These are phyloP conservation scores for Brevimyrus niger DNA, from an alignment of 2,113 vertebrate genomes.

Conservation along the genomic window DNA sequence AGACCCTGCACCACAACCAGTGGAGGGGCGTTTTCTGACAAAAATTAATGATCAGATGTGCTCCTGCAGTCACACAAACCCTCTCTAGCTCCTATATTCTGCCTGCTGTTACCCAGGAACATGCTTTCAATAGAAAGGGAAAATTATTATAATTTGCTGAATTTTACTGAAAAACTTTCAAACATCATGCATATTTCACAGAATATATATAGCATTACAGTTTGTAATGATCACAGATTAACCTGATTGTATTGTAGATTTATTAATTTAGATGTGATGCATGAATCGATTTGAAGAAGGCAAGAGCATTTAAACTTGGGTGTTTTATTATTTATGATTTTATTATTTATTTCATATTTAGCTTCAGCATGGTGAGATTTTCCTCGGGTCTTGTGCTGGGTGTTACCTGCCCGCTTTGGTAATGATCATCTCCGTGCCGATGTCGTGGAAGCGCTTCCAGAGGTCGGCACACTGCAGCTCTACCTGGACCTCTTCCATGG, in stretches of 20 bases:
- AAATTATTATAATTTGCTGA: neutral
- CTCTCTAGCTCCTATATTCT: neutral
- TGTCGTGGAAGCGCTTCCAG: constrained; percentile 70
- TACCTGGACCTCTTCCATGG: constrained; percentile 97
- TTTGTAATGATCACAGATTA: neutral
- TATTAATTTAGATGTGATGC: neutral
- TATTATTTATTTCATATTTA: neutral
- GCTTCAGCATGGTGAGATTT: neutral
- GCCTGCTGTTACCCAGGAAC: constrained; percentile 17
- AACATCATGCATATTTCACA: neutral
- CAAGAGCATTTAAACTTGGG: neutral
- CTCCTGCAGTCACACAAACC: neutral
- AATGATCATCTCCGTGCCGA: constrained; percentile 78
- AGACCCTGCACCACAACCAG: constrained; percentile 30
- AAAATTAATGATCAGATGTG: constrained; percentile 17
- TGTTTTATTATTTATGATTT: neutral
- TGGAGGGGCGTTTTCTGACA: constrained; percentile 7
- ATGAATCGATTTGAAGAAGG: neutral
- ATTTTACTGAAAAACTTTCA: neutral
- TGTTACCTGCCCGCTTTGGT: constrained; percentile 75
- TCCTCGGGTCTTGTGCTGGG: neutral
- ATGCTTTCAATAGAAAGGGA: constrained; percentile 29
- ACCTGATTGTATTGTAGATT: neutral
- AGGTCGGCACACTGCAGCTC: constrained; percentile 72
- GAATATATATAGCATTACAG: neutral